Base-by-base conservation (phyloP, 2,888 invertebrate genomes). In the Chloromyia formosa region DNA sequence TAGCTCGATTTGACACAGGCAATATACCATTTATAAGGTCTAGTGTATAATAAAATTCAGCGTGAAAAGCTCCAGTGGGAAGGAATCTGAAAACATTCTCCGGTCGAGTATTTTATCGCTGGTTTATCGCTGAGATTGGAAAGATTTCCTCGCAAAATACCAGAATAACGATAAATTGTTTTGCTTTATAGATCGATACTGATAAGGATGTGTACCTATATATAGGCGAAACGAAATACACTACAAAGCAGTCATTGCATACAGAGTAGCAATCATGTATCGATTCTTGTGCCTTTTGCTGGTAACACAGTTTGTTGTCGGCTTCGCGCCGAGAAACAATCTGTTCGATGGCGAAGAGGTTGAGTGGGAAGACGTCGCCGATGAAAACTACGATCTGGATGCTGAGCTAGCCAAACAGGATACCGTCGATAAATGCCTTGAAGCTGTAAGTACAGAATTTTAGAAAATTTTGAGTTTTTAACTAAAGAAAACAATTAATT, bases 231-330 rank as follows among this genome's bases (percentile, higher is more conserved):
- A 3, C 49, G 49, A 49, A 5, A 3, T 49, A 2, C 12, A 7
- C 49, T 49, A 3, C 27, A 35, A 35, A 35, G 27, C 27, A 35
- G 27, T 35, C 27, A 35, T 10, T 49, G 49, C 16, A 49, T 49
- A 12, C 49, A 12, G 49, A n/a, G 14, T n/a, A 49, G 49, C 12
- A n/a, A 49, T n/a, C 14, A 56, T 56, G 56, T 2, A 10, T 56
- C 0, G 56, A 16, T 56, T 56, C 10, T 18, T 56, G 22, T 1
- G 18, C 20, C 18, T 64, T 40, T 10, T 64, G 42, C 42, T 64
- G 9, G n/a, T 64, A n/a, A 20, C 22, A n/a, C 62, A 64, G 18
- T 12, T 64, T 16, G 62, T 64, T 1, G 42, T 42, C 12, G 62
- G 42, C 18, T n/a, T n/a, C 49, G 14, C 49, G 2, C 18, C 20